Evolutionary conservation across 2,113 vertebrate genomes (phyloP).

Genomic region (Brienomyrus longianalis): DNA sequence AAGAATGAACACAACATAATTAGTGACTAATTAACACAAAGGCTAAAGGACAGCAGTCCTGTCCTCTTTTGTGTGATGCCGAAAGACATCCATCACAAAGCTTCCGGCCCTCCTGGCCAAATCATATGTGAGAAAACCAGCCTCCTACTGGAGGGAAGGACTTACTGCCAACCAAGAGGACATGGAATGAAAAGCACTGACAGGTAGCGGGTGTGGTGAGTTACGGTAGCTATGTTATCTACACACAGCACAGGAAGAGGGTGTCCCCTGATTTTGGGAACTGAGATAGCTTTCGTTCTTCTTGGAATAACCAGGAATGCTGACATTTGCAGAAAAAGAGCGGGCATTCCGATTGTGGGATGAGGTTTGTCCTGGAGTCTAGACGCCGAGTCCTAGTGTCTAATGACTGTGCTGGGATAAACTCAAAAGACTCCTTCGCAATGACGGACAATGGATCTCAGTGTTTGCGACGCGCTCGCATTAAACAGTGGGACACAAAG

Average conservation of each 20-base stretch:
- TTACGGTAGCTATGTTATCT: background rate
- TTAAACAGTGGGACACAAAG: background rate
- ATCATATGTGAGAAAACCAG: background rate
- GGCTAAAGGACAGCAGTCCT: background rate
- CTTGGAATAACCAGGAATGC: background rate
- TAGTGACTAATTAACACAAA: background rate
- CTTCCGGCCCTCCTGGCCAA: background rate
- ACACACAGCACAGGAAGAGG: background rate
- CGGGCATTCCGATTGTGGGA: conserved; percentile 1
- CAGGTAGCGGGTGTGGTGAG: background rate
- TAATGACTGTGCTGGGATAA: background rate
- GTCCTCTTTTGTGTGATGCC: background rate
- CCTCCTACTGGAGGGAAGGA: background rate
- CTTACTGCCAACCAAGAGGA: background rate
- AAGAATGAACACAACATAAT: background rate
- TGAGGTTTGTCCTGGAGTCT: conserved; percentile 9
- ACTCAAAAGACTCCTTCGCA: conserved; percentile 14
- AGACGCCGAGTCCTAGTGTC: background rate
- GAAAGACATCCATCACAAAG: background rate
- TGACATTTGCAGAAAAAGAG: background rate
- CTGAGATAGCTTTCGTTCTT: background rate
- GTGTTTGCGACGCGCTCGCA: background rate
- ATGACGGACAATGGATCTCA: conserved; percentile 14
- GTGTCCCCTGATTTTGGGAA: background rate
- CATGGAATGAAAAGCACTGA: background rate